Evolutionary conservation across 2,888 invertebrate species (phyloP), one percentile per base, ranked within the genome.

Genomic region (Netelia fuscicornis): DNA sequence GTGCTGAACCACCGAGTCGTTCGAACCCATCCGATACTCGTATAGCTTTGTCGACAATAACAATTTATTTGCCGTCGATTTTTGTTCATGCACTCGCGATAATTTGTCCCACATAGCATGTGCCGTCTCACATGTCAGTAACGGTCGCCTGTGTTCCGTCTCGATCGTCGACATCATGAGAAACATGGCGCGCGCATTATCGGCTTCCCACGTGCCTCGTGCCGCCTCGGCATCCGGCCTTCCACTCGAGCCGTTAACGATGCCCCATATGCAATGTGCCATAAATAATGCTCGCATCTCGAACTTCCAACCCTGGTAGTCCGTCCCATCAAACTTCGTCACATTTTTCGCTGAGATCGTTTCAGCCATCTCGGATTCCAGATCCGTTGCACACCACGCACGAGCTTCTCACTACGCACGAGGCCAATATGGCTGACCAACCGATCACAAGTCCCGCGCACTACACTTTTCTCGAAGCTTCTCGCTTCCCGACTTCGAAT

Each of bases 91-190:
- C 54, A 30, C 30, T 11, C 5, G 11, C 78, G 37, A n/a, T 23
- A 77, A 10, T 5, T 20, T 30, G 30, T 30, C 30, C 70, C 82
- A 82, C 77, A 82, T 82, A 48, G 56, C 80, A 10, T 89, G 89
- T 54, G 82, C 82, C 23, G 82, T 76, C 13, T 11, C n/a, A 60
- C 64, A 80, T 52, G 54, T 72, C 17, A 80, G 44, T 52, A 80
- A 80, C 72, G 80, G 54, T 62, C 30, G 23, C 13, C 37, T 1
- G 20, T 80, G 80, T 13, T 60, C 72, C 20, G 71, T 8, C 48
- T 71, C 80, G n/a, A 80, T 11, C 30, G 80, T 30, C 30, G 80
- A 71, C 6, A n/a, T 23, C 13, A 80, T 17, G 8, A 80, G 30
- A 30, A 80, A 80, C 42, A 56, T 62, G 6, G 71, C 80, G 8